phyloP scores from a whole-genome alignment of 2,113 vertebrate genomes.

The Felis catus region DNA sequence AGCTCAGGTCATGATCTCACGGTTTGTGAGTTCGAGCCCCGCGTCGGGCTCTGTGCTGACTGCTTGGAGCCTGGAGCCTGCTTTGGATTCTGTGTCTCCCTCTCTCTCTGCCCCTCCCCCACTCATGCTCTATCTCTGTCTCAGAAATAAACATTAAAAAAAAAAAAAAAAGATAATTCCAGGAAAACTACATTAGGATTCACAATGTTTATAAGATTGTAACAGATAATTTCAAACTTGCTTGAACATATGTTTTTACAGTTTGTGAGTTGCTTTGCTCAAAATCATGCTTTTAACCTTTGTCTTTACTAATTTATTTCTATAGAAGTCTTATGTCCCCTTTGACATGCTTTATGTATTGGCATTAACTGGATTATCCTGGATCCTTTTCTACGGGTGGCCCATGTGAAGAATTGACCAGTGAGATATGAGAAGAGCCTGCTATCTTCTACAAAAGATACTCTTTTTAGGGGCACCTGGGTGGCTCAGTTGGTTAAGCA shows the following conservation, averaged over 20 bases:
- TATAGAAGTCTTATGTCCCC: neutral
- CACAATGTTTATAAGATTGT: neutral
- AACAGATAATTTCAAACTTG: neutral
- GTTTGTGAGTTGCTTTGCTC: neutral
- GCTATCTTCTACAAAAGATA: neutral
- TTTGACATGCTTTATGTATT: neutral
- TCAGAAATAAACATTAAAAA: too few species aligned
- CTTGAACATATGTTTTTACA: neutral
- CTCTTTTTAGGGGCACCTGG: neutral
- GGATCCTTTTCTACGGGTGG: neutral
- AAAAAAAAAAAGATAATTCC: neutral
- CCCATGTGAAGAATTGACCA: neutral
- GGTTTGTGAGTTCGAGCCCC: too few species aligned
- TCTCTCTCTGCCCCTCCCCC: too few species aligned
- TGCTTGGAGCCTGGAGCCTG: too few species aligned
- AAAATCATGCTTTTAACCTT: neutral
- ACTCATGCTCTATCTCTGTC: too few species aligned
- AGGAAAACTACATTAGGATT: neutral
- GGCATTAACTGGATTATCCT: neutral
- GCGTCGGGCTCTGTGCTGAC: too few species aligned
- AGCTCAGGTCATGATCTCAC: too few species aligned
- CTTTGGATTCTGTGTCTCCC: too few species aligned
- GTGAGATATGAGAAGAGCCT: neutral
- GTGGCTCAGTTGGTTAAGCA: too few species aligned
- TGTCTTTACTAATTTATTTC: neutral